Base-by-base conservation (phyloP, 2,888 invertebrate genomes). In the Microplitis deprimator region DNA sequence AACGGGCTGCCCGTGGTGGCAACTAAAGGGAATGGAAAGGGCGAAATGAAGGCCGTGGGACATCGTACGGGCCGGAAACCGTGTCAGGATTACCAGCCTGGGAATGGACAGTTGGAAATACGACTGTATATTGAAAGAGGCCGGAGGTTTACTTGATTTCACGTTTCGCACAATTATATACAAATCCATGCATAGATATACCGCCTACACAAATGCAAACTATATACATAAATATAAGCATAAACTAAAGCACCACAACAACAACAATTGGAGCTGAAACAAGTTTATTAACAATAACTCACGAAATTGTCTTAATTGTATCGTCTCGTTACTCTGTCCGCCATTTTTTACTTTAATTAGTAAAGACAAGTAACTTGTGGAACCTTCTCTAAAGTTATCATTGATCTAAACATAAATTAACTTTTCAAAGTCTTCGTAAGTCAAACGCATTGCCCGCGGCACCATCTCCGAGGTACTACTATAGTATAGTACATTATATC, bases 41-140 rank as follows among this genome's bases (percentile, higher is more conserved):
- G 50, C 62, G 16, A 65, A 60, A 74, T 75, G 77, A 68, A 68
- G 73, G 75, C 77, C 76, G 74, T 61, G 41, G 74, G 68, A 78
- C 77, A 60, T 79, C 80, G 74, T 77, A 80, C 78, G 68, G 76
- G 79, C 83, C 84, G 84, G 83, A 85, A 85, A 84, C 84, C 82
- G 82, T 84, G 82, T 83, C 80, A 80, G 85, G 86, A 87, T 87
- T 87, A 85, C 50, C 83, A 81, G 79, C 80, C 82, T 84, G 85
- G 83, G 83, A 84, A 85, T 83, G 85, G 85, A 84, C 87, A 85
- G 84, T 86, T 84, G 85, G 79, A 75, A 50, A 50, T 64, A 60
- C 67, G 50, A 70, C 73, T 76, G 70, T 74, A 65, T 65, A 76
- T 76, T 79, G 76, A 77, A 71, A 77, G 81, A 81, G 79, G 78